A percentile compares a stretch with the other conserved stretches of the same genome.
Evolutionary conservation across 2,113 vertebrate genomes (phyloP).

Genomic region (Paracyprichromis sp.): DNA sequence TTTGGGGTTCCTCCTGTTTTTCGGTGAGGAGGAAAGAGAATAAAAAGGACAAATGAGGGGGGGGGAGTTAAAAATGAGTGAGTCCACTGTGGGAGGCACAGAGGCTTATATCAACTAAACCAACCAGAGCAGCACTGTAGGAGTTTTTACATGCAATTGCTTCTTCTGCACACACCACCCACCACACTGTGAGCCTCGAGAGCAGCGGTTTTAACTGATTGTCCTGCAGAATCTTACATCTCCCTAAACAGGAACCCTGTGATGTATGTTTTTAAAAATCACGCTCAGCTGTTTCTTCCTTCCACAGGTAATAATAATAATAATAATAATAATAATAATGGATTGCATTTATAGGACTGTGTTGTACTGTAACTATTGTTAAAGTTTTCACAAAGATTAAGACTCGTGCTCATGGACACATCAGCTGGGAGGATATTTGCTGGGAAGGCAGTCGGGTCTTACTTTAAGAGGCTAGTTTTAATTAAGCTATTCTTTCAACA

Average conservation of each 20-base stretch:
- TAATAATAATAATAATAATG: neutral
- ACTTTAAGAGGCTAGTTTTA: neutral
- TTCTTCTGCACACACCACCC: constrained; percentile 25
- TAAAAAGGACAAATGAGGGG: neutral
- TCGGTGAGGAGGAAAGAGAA: neutral
- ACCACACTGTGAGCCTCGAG: neutral
- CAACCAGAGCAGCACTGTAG: constrained; percentile 28
- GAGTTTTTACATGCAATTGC: constrained; percentile 39
- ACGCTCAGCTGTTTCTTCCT: neutral
- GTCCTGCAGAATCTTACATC: neutral
- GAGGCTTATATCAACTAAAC: constrained; percentile 46
- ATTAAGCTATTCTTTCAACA: neutral
- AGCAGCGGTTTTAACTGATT: neutral
- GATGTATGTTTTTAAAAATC: neutral
- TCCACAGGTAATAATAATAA: neutral
- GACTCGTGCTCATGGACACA: neutral
- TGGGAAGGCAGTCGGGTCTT: neutral
- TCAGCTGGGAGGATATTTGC: neutral
- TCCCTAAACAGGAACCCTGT: neutral
- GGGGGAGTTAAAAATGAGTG: constrained; percentile 19
- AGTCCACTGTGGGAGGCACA: constrained; percentile 38
- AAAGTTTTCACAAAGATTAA: neutral
- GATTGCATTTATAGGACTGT: neutral
- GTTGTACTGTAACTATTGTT: neutral
- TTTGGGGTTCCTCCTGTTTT: neutral